Base-by-base conservation (phyloP, 2,888 invertebrate species). In the Automeris io region DNA sequence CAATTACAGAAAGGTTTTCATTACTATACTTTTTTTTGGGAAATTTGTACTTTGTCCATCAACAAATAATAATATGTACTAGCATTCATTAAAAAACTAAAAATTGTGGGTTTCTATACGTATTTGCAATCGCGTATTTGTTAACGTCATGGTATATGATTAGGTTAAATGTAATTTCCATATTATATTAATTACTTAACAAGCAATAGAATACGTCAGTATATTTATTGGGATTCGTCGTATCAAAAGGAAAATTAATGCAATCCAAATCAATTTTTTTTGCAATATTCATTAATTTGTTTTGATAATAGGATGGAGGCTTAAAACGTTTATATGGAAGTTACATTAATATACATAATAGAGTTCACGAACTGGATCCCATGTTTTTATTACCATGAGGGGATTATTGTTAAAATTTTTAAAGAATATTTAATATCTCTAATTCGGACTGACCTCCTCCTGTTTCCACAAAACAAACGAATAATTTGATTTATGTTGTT, bases 371-470 rank as follows among this genome's bases (percentile, higher is more conserved):
- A 49, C 41, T 39, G 42, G 45, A 39, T 62, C 57, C 57, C 53
- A 45, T 46, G 44, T 51, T 51, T 43, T 53, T 54, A 44, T 52
- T 76, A 79, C 80, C 79, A 81, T 79, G 81, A 82, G 79, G 77
- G 81, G 79, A 81, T 77, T 72, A 45, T 54, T 61, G 45, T 54
- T 57, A 55, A 54, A 54, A 51, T 39, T 58, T 47, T 43, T 42
- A 56, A 57, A 57, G 62, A 45, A 42, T 59, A 58, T 61, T 49
- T 57, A 64, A 62, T 62, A 61, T 55, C 68, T 66, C 63, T 49
- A 57, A 61, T 61, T 53, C n/a, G 70, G 67, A 68, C 69, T 66
- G 65, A 81, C 85, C 85, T 85, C 85, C 85, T 79, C 85, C 85
- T 85, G 85, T 85, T 83, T 77, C 74, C 79, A 70, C 73, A 70